These are phyloP conservation scores for Pseudachorutes palmiensis DNA, from an alignment of 1,140 invertebrate species.

Conservation along the genomic window DNA sequence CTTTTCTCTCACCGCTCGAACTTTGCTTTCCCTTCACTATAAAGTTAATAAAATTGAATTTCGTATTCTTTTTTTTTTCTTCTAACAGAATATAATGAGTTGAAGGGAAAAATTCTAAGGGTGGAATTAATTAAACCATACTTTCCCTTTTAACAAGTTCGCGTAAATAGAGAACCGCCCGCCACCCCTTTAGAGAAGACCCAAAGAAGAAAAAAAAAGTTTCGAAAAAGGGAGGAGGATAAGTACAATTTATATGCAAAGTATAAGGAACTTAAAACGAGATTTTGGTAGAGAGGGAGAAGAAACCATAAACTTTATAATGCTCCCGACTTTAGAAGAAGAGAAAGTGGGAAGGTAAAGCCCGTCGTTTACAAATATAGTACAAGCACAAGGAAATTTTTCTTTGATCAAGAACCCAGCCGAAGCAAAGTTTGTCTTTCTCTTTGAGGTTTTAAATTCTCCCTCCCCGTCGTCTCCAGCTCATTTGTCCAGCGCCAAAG, in stretches of 20 bases:
- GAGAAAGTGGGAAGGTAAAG: background rate
- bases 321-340: too few species aligned
- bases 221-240: background rate
- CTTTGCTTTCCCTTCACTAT: slow-evolving; percentile 6
- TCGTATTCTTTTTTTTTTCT: background rate
- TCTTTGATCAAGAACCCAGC: too few species aligned
- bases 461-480: background rate
- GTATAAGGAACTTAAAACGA: background rate
- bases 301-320: slow-evolving; percentile 1
- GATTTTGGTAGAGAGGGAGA: background rate
- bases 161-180: background rate
- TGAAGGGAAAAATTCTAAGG: background rate
- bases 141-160: slow-evolving; percentile 3
- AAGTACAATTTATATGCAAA: slow-evolving; percentile 13
- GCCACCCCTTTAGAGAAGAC: background rate
- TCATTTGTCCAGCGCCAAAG: background rate
- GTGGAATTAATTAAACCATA: slow-evolving; percentile 9
- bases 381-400: background rate
- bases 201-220: background rate
- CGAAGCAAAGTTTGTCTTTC: too few species aligned
- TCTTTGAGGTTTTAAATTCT: background rate
- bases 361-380: background rate
- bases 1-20: background rate
- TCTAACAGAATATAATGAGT: background rate
- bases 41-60: slow-evolving; percentile 12